phyloP scores from a whole-genome alignment of 2,888 invertebrate genomes.

The Therioaphis trifolii region DNA sequence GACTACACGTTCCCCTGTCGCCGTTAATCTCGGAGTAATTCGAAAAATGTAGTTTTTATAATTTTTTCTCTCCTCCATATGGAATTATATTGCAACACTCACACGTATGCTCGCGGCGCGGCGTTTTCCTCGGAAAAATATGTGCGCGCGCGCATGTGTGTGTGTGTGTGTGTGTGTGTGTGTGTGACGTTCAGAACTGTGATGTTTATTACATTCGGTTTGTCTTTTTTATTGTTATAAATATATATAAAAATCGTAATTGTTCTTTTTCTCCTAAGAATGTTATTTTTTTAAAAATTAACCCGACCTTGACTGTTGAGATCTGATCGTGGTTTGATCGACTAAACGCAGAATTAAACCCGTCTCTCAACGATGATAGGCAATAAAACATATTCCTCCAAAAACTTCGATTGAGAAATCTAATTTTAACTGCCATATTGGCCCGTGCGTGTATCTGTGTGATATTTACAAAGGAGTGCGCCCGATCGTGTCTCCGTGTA shows the following conservation, averaged over 20 bases:
- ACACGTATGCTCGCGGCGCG: too few relatives aligned
- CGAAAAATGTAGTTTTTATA: conserved; percentile 52
- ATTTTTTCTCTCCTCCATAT: background rate
- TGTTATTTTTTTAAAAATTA: background rate
- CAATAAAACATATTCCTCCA: too few relatives aligned
- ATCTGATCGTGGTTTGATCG: too few relatives aligned
- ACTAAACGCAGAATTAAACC: too few relatives aligned
- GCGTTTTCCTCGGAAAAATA: too few relatives aligned
- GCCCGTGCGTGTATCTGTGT: conserved; percentile 7
- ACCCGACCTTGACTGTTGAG: background rate
- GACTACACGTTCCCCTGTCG: conserved; percentile 18
- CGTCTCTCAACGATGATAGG: too few relatives aligned
- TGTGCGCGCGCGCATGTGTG: too few relatives aligned
- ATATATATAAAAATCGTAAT: background rate
- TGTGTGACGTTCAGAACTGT: background rate
- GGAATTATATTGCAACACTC: conserved; percentile 32
- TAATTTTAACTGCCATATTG: background rate
- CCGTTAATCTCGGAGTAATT: conserved; percentile 42
- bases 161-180: too few relatives aligned
- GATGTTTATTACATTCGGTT: conserved; percentile 7
- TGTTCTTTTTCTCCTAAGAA: background rate
- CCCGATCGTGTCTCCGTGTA: background rate
- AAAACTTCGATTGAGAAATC: too few relatives aligned
- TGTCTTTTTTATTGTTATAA: background rate
- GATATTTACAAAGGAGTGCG: conserved; percentile 38